These are phyloP conservation scores for Trachelus troglodyta DNA, from an alignment of 2,888 invertebrate species.

Conservation along the genomic window DNA sequence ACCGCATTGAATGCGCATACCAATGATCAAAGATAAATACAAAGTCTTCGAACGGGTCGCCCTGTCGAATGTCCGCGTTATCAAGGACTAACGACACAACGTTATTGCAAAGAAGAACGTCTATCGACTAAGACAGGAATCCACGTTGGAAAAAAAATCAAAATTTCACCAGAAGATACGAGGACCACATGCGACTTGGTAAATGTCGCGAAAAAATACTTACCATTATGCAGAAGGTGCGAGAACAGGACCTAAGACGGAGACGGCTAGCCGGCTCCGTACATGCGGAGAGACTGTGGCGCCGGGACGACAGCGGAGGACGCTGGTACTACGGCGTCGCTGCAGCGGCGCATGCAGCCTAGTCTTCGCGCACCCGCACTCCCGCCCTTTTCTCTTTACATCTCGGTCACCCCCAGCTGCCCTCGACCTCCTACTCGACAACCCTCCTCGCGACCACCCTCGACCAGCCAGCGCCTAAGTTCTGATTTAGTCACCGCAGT, in stretches of 20 bases:
- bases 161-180: not conserved
- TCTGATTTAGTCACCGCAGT: constrained; percentile 2
- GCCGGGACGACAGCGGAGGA: constrained; percentile 45
- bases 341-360: constrained; percentile 55
- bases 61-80: not conserved
- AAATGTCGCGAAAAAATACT: constrained; percentile 30
- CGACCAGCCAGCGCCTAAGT: constrained; percentile 8
- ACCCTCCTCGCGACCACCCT: constrained; percentile 1
- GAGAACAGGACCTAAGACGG: constrained; percentile 27
- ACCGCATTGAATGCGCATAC: not conserved
- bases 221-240: constrained; percentile 52
- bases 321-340: constrained; percentile 53
- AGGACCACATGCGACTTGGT: not conserved
- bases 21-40: not conserved
- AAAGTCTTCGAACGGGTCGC: not conserved
- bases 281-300: constrained; percentile 58
- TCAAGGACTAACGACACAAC: not conserved
- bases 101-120: not conserved
- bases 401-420: not conserved
- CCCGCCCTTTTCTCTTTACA: constrained; percentile 22
- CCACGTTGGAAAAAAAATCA: not conserved
- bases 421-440: not conserved
- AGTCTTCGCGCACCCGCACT: constrained; percentile 52
- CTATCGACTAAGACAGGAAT: not conserved
- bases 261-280: constrained; percentile 46